Percentiles rank a stretch among this genome's conserved stretches.
phyloP scores from a whole-genome alignment of 2,797 vertebrate species.

The Poecile montanus region DNA sequence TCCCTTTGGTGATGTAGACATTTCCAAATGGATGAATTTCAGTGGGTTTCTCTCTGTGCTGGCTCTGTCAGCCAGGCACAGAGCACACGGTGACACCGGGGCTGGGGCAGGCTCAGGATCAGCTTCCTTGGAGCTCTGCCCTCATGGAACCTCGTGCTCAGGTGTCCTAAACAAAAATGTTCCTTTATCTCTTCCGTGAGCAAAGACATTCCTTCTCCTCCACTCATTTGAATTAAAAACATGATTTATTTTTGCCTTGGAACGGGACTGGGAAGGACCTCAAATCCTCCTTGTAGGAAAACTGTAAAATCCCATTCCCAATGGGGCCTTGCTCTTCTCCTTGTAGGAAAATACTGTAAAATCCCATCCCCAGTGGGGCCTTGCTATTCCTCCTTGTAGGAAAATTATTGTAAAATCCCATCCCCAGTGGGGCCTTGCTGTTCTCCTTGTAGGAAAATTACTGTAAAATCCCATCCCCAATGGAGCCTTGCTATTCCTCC shows the following conservation, averaged over 20 bases:
- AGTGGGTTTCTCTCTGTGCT: background rate
- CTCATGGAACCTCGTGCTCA: fast-evolving
- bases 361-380: too few species aligned
- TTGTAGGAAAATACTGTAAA: too few species aligned
- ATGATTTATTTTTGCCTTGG: background rate
- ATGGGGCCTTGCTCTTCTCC: too few species aligned
- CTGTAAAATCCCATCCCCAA: too few species aligned
- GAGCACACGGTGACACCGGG: background rate
- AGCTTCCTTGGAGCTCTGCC: background rate
- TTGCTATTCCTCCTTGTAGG: too few species aligned
- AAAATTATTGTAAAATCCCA: too few species aligned
- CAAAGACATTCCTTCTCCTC: background rate
- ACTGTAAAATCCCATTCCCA: too few species aligned
- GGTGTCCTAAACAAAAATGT: background rate
- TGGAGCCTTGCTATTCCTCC: too few species aligned
- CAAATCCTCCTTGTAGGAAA: background rate
- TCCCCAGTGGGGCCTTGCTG: too few species aligned
- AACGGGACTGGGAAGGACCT: background rate
- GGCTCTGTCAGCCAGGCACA: fast-evolving
- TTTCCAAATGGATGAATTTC: background rate
- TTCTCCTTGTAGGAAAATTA: too few species aligned
- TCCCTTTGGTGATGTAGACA: fast-evolving
- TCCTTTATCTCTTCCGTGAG: background rate
- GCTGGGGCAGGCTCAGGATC: background rate
- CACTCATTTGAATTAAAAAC: background rate